phyloP scores from a whole-genome alignment of 35 echinoderm and acorn worm genomes.

The Patiria miniata region DNA sequence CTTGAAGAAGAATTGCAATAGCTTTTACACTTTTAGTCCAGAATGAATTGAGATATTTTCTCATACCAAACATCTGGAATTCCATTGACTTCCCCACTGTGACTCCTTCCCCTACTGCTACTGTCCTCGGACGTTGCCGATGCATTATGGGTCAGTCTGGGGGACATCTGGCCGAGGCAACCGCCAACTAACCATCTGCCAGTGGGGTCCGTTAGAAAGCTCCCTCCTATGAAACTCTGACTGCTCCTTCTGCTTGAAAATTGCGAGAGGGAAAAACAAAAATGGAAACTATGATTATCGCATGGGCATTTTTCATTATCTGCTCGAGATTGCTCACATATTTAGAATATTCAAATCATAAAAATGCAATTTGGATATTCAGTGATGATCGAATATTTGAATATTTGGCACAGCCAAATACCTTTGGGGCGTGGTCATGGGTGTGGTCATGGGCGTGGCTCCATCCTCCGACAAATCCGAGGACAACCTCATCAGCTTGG shows the following conservation, averaged over 20 bases:
- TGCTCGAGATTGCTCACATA: no score
- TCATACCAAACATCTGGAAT: no score
- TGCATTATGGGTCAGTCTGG: neutral
- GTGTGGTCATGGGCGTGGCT: neutral
- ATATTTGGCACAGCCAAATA: neutral
- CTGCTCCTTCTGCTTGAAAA: neutral
- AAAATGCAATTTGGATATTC: no score
- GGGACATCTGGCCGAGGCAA: constrained; percentile 4
- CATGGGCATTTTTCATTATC: no score
- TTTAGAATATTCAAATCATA: no score
- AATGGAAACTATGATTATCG: no score
- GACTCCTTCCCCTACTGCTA: no score
- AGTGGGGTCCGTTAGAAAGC: neutral
- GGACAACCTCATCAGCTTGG: neutral
- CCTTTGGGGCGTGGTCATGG: neutral
- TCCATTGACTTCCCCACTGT: no score
- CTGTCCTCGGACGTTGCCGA: neutral
- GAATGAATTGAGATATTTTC: no score
- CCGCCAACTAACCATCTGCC: neutral
- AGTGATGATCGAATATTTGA: no score
- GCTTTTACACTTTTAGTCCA: no score
- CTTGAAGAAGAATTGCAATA: neutral
- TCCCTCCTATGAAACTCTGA: constrained; percentile 12
- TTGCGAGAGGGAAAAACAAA: no score
- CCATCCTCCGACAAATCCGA: neutral